Conservation (phyloP, 1,140 invertebrate species). For the Apis florea region DNA sequence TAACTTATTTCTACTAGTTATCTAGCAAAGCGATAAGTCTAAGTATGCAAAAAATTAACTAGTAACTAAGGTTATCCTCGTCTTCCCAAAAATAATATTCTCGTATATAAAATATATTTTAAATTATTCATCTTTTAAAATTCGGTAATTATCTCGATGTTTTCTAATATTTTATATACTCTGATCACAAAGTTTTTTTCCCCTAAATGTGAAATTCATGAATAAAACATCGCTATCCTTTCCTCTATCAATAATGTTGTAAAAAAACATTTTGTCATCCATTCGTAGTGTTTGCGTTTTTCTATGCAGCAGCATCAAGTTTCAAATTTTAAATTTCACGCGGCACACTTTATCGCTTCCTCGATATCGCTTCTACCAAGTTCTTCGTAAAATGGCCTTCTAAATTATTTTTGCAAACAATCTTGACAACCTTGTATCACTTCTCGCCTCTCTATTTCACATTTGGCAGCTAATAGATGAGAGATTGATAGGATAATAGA, state of each 20-base stretch:
- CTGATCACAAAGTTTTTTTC: too few relatives aligned
- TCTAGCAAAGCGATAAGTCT: not conserved
- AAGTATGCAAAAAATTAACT: not conserved
- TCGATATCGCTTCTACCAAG: not conserved
- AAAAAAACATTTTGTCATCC: not conserved
- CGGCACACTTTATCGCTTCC: not conserved
- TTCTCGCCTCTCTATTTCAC: not conserved
- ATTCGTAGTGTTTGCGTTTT: not conserved
- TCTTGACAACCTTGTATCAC: slow-evolving; percentile 16
- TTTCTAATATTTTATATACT: too few relatives aligned
- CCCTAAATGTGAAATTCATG: too few relatives aligned
- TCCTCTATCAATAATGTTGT: too few relatives aligned
- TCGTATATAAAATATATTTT: not conserved
- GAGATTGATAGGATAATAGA: slow-evolving; percentile 4
- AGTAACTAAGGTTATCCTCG: not conserved
- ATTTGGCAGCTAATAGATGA: not conserved
- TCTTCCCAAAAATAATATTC: not conserved
- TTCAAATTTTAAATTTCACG: not conserved
- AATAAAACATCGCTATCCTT: too few relatives aligned
- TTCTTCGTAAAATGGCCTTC: not conserved
- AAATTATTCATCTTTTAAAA: too few relatives aligned
- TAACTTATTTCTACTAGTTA: not conserved
- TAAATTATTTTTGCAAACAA: slow-evolving; percentile 40
- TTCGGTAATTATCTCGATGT: too few relatives aligned
- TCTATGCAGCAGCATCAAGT: not conserved